These are phyloP conservation scores for Palythoa heliodiscus DNA, from an alignment of 92 coral and sea anemone species.

Conservation along the genomic window DNA sequence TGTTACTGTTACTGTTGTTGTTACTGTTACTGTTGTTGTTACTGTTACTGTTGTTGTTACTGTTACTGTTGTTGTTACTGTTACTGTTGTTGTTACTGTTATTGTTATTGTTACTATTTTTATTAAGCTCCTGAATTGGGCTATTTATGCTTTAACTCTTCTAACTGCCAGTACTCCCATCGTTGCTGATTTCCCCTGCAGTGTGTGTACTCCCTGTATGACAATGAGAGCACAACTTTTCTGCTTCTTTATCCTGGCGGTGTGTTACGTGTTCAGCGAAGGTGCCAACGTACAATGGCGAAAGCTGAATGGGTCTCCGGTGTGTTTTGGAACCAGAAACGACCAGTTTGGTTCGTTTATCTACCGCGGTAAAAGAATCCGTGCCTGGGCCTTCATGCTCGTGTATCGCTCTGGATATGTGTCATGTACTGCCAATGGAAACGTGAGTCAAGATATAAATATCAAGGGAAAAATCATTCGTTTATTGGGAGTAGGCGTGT, in stretches of 20 bases:
- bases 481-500: no score
- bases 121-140: no score
- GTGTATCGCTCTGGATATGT: constrained; percentile 36
- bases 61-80: no score
- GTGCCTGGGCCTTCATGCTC: constrained; percentile 35
- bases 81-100: no score
- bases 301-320: constrained; percentile 16
- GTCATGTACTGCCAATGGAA: constrained; percentile 4
- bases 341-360: constrained; percentile 25
- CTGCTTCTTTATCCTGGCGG: constrained; percentile 2
- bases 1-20: no score
- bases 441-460: not conserved
- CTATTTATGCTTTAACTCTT: no score
- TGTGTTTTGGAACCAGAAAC: constrained; percentile 17
- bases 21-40: no score
- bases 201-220: not conserved
- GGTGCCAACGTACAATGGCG: constrained; percentile 38
- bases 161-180: not conserved
- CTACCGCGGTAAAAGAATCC: constrained; percentile 22
- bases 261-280: not conserved
- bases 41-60: no score
- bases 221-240: not conserved
- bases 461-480: no score
- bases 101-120: no score
- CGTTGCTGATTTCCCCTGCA: not conserved